Base-by-base conservation (phyloP, 2,888 invertebrate genomes). In the Punctoribates punctum region DNA sequence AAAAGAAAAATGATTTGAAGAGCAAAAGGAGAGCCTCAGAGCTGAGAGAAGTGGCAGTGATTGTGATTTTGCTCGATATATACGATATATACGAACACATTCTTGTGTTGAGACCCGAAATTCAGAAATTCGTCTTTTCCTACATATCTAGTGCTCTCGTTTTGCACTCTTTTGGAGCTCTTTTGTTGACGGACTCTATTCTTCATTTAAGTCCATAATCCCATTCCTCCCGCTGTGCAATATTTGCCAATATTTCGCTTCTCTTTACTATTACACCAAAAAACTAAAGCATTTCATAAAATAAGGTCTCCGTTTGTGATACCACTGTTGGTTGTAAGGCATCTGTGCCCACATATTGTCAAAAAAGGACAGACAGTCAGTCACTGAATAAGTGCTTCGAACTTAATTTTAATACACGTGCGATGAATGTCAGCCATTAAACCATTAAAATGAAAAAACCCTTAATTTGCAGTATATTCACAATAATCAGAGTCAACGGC, bases 321-420 rank as follows among this genome's bases (percentile, higher is more conserved):
- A 27, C 29, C 25, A 3, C 2, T 5, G 65, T 29, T 60, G 34
- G 5, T 27, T 65, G 34, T 65, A 34, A 29, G n/a, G 65, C 65
- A 65, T 65, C 65, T 65, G 65, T 65, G 65, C 34, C 65, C 65
- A 29, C 29, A 65, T 65, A 65, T 65, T 65, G 65, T 65, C 65
- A 65, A 34, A 29, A 11, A 17, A 11, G 29, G 23, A 17, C 62
- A 29, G 17, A 62, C 62, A 23, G 60, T 34, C 17, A 70, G 70
- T 4, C 1, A n/a, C 23, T 8, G 20, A 17, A 15, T 51, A 15
- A 17, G 17, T 51, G 17, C 51, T 51, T n/a, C n/a, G 34, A 70
- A 42, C 70, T 70, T 20, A 70, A 70, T 70, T 70, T 70, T 46
- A 70, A 70, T 70, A 70, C 70, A 70, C 70, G 70, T 70, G 70